These are phyloP conservation scores for Chrysoperla carnea DNA, from an alignment of 1,140 invertebrate genomes.

Conservation along the genomic window DNA sequence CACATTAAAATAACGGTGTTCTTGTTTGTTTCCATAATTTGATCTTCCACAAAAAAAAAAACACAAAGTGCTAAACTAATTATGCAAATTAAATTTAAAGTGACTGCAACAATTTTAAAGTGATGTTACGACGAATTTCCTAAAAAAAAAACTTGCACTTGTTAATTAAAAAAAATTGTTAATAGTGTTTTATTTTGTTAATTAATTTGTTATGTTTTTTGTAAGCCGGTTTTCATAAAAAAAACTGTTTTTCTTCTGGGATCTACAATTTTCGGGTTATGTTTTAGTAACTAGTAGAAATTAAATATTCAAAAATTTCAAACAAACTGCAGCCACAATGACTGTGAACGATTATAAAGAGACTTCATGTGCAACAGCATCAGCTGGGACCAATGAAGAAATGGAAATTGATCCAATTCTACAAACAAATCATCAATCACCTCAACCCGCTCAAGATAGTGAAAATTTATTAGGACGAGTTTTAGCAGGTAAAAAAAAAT, in stretches of 20 bases:
- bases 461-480: constrained; percentile 34
- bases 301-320: background rate
- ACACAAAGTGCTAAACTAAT: no score
- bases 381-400: constrained; percentile 11
- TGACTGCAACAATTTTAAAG: no score
- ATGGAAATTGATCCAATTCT: constrained; percentile 11
- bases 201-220: background rate
- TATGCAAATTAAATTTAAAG: no score
- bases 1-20: no score
- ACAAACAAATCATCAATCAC: background rate
- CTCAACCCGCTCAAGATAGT: constrained; percentile 21
- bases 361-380: constrained; percentile 16
- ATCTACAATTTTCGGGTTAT: background rate
- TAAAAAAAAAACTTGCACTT: no score
- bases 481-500: constrained; percentile 26
- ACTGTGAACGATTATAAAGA: constrained; percentile 22
- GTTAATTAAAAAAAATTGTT: no score
- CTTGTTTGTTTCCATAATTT: no score
- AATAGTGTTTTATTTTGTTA: no score
- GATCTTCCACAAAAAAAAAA: no score
- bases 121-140: no score
- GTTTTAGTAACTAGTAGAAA: background rate
- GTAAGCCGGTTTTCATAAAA: background rate
- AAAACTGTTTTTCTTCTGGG: background rate
- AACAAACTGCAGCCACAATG: constrained; percentile 10